Evolutionary conservation across 2,888 invertebrate species (phyloP).

Genomic region (Physocephala rufipes): DNA sequence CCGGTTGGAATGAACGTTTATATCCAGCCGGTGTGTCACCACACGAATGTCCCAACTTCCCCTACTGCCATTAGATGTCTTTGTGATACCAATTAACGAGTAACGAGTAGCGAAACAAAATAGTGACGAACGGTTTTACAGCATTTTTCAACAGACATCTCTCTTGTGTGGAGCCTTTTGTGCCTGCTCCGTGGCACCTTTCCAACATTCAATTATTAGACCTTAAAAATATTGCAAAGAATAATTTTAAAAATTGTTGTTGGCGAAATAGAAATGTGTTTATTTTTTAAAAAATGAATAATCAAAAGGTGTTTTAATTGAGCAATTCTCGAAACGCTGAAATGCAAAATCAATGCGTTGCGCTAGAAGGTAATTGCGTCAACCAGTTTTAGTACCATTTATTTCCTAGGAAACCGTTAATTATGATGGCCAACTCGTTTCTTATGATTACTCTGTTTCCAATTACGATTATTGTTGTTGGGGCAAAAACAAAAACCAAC

Average conservation of each 20-base stretch:
- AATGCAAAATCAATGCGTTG: background rate
- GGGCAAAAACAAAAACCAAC: too few species aligned
- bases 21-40: conserved; percentile 67
- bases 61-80: conserved; percentile 63
- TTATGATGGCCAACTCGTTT: conserved; percentile 13
- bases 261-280: conserved; percentile 53
- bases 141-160: too few species aligned
- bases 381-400: background rate
- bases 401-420: background rate
- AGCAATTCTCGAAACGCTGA: background rate
- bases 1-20: conserved; percentile 66
- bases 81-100: background rate
- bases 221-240: conserved; percentile 19
- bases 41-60: conserved; percentile 67
- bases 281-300: conserved; percentile 8
- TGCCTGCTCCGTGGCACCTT: too few species aligned
- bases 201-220: conserved; percentile 13
- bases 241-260: conserved; percentile 52
- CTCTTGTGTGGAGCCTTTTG: too few species aligned
- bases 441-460: conserved; percentile 35
- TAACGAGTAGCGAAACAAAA: too few species aligned
- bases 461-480: too few species aligned
- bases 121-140: too few species aligned
- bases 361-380: too few species aligned
- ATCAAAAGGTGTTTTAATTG: conserved; percentile 42